phyloP scores from a whole-genome alignment of 2,888 invertebrate species.

The Xestia ashworthii region DNA sequence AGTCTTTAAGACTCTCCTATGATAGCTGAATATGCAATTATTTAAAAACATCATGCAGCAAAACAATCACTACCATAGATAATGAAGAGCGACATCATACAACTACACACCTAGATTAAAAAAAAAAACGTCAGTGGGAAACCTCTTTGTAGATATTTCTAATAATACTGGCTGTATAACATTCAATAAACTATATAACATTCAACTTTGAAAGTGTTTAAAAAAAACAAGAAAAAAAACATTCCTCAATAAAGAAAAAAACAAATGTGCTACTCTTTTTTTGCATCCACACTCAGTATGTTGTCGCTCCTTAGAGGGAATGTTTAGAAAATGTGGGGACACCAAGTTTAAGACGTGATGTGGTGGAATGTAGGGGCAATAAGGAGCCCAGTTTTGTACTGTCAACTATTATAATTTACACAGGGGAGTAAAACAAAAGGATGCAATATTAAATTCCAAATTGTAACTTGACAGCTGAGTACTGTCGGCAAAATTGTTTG shows the following conservation, averaged over 20 bases:
- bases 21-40: conserved; percentile 62
- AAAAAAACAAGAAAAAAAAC: neutral
- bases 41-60: conserved; percentile 56
- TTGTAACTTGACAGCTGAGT: neutral
- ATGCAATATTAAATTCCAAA: conserved; percentile 48
- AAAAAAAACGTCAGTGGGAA: neutral
- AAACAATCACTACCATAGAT: conserved; percentile 49
- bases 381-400: conserved; percentile 57
- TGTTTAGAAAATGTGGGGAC: conserved; percentile 17
- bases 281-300: conserved; percentile 23
- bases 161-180: neutral
- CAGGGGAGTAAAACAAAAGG: conserved; percentile 43
- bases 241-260: neutral
- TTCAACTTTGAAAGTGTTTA: neutral
- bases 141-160: neutral
- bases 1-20: conserved; percentile 73
- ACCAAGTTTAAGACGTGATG: conserved; percentile 8
- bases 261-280: neutral
- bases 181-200: neutral
- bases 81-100: conserved; percentile 54
- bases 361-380: conserved; percentile 38
- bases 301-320: conserved; percentile 49
- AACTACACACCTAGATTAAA: neutral
- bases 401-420: conserved; percentile 62
- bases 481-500: conserved; percentile 8